Base-by-base conservation (phyloP, 2,113 vertebrate genomes). In the Osmerus mordax region DNA sequence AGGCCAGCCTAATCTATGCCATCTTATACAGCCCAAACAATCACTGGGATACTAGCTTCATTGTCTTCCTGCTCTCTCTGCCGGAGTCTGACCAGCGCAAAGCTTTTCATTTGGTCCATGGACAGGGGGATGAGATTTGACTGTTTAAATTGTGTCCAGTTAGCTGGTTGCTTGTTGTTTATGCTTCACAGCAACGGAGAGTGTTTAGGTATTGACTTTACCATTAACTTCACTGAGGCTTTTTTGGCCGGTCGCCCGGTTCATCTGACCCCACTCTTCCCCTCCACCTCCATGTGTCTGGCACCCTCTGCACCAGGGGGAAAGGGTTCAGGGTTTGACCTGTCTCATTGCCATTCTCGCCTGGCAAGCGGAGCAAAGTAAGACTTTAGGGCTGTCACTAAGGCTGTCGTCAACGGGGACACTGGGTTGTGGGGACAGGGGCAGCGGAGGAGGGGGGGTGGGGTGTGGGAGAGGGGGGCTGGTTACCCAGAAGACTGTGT, bases 1-100 rank as follows among this genome's bases (percentile, higher is more conserved):
- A 84, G 80, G 80, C 78, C 77, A 79, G 79, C 75, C 66, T 77
- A 83, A 80, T 84, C 81, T 69, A 71, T 81, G 79, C 77, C 67
- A 81, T 82, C 76, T 87, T 84, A 76, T 82, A 74, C 74, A 52
- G 67, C 61, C 83, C 74, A 69, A 77, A 83, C 80, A 78, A 76
- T 58, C 71, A 66, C 69, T 80, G 74, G 70, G 75, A 84, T 78
- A 80, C 80, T 73, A 74, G 67, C 62, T 81, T 68, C 67, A 73
- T 76, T 78, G 77, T 85, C 73, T 81, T 76, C 61, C 53, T 51
- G 21, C 36, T 51, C 79, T 51, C 53, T 54, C 73, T 77, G 29
- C 36, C 41, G 60, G 65, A 75, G 69, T 72, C 59, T 19, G 23
- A 67, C 58, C 53, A 62, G 55, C 32, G 51, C 41, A 67, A 29